Conservation (phyloP, 2,888 invertebrate genomes). For the Morpho achilles region DNA sequence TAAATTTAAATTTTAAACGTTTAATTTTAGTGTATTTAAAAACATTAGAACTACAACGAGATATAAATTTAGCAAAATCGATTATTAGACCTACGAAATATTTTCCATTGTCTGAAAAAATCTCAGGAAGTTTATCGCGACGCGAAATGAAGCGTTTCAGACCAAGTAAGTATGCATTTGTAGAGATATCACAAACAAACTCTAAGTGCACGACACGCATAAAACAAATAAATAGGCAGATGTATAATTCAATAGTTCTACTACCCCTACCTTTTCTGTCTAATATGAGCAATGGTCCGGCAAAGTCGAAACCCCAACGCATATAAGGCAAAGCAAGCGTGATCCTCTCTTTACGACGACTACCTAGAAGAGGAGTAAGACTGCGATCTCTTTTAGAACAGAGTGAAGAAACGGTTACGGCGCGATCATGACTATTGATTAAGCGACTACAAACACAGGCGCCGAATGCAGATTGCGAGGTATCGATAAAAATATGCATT, state of each 20-base stretch:
- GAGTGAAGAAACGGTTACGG: background rate
- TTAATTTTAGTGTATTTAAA: slow-evolving; percentile 9
- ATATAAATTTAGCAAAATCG: slow-evolving; percentile 25
- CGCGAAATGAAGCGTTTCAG: slow-evolving; percentile 30
- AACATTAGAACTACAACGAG: slow-evolving; percentile 6
- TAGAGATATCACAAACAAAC: slow-evolving; percentile 24
- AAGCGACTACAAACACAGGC: slow-evolving; percentile 20
- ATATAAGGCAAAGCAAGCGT: slow-evolving; percentile 26
- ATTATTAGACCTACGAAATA: slow-evolving; percentile 26
- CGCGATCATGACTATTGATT: background rate
- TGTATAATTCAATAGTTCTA: slow-evolving; percentile 26
- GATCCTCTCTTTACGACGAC: slow-evolving; percentile 27
- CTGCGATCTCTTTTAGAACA: slow-evolving; percentile 26
- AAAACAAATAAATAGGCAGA: slow-evolving; percentile 32
- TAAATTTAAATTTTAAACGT: background rate
- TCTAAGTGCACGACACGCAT: slow-evolving; percentile 29
- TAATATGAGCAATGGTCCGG: slow-evolving; percentile 28
- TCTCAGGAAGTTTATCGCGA: slow-evolving; percentile 28
- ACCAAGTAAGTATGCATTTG: slow-evolving; percentile 26
- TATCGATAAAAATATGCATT: slow-evolving; percentile 21
- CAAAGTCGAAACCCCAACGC: slow-evolving; percentile 30
- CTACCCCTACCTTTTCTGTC: slow-evolving; percentile 29
- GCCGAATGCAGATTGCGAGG: slow-evolving; percentile 18
- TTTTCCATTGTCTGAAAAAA: slow-evolving; percentile 31
- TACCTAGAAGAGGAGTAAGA: slow-evolving; percentile 11